A percentile compares a stretch with the other conserved stretches of the same genome.
Evolutionary conservation across 2,113 vertebrate species (phyloP).

Genomic region (Amphilophus citrinellus): DNA sequence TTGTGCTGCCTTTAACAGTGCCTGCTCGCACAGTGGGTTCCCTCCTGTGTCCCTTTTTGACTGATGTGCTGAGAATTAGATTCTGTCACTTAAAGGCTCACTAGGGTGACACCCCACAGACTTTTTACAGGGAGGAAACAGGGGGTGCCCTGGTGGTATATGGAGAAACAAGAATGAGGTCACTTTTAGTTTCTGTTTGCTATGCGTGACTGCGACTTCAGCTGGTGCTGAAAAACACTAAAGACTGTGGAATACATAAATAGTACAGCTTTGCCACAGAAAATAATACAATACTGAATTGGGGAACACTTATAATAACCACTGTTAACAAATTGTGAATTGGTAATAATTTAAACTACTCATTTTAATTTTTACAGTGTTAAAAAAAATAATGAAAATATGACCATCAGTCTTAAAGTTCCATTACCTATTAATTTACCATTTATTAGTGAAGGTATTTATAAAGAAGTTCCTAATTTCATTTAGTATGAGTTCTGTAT

Average conservation of each 20-base stretch:
- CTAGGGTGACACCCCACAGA: slow-evolving; percentile 43
- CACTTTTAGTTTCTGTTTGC: slow-evolving; percentile 47
- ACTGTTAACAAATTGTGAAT: neutral
- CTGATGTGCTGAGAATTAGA: slow-evolving; percentile 72
- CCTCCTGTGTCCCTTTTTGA: slow-evolving; percentile 56
- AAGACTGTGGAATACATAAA: neutral
- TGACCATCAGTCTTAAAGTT: neutral
- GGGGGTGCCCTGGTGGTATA: slow-evolving; percentile 41
- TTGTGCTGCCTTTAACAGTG: slow-evolving; percentile 41
- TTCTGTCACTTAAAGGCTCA: slow-evolving; percentile 68
- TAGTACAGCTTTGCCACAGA: neutral
- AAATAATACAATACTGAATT: neutral
- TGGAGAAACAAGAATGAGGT: slow-evolving; percentile 55
- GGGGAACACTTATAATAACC: neutral
- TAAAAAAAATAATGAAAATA: neutral
- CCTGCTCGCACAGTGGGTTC: neutral
- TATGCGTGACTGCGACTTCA: neutral
- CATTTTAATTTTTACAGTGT: neutral
- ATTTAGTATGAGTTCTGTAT: too few relatives aligned
- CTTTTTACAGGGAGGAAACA: slow-evolving; percentile 29
- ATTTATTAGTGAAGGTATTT: too few relatives aligned
- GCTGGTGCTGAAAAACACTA: slow-evolving; percentile 29
- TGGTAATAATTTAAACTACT: neutral
- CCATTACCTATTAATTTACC: too few relatives aligned
- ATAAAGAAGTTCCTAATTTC: too few relatives aligned